phyloP scores from a whole-genome alignment of 2,113 vertebrate species.

The Mesocricetus auratus region DNA sequence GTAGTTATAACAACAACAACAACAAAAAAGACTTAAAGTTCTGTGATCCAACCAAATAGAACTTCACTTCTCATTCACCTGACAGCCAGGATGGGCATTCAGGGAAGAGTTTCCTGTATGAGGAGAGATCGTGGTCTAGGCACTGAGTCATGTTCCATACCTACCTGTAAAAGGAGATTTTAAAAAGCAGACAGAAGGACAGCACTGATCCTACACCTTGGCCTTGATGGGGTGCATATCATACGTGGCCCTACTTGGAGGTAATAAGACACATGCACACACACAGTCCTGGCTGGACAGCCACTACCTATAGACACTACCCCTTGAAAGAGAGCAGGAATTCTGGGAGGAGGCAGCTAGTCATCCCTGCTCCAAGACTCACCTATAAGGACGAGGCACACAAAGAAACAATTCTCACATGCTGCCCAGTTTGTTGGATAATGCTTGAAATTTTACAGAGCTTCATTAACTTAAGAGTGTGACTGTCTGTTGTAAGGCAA shows the following conservation, averaged over 20 bases:
- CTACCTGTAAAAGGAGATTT: background rate
- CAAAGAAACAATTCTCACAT: background rate
- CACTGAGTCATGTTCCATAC: background rate
- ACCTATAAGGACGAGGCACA: background rate
- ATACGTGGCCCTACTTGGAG: background rate
- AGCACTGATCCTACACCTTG: background rate
- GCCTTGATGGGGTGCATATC: background rate
- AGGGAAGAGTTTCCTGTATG: background rate
- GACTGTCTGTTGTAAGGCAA: background rate
- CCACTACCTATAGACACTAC: background rate
- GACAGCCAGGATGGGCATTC: background rate
- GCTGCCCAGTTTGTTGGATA: background rate
- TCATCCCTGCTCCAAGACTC: background rate
- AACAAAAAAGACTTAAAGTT: background rate
- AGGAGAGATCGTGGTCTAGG: background rate
- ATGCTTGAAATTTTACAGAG: background rate
- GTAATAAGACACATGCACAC: background rate
- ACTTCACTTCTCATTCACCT: background rate
- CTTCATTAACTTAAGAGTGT: background rate
- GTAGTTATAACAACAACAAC: background rate
- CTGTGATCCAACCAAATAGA: background rate
- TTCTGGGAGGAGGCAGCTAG: background rate
- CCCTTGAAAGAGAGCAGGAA: background rate
- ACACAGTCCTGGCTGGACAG: background rate
- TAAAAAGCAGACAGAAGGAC: background rate